These are phyloP conservation scores for Tauraco hartlaubi DNA, from an alignment of 2,797 vertebrate species.

Conservation along the genomic window DNA sequence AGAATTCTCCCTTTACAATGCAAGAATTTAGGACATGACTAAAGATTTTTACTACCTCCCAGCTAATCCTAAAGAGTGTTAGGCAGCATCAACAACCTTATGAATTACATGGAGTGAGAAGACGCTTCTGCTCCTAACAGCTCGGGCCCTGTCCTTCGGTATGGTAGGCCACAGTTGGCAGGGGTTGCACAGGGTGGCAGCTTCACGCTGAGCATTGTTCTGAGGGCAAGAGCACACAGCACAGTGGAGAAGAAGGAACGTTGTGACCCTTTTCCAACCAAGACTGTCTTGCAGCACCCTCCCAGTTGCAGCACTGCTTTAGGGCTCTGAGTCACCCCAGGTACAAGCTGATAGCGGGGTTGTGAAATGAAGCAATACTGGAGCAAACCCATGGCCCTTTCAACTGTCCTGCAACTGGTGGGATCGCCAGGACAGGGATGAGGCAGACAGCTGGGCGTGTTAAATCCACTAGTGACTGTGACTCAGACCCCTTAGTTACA, in stretches of 20 bases:
- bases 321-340: slow-evolving; percentile 28
- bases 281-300: not conserved
- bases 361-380: slow-evolving; percentile 13
- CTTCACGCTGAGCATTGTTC: not conserved
- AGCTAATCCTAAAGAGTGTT: not conserved
- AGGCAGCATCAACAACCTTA: not conserved
- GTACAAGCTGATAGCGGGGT: not conserved
- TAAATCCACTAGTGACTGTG: not conserved
- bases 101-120: not conserved
- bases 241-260: not conserved
- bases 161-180: not conserved
- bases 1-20: slow-evolving; percentile 4
- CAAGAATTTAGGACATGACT: slow-evolving; percentile 25
- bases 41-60: not conserved
- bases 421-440: not conserved
- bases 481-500: slow-evolving; percentile 3
- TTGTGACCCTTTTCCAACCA: not conserved
- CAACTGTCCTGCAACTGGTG: not conserved
- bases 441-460: not conserved
- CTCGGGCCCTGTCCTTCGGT: not conserved
- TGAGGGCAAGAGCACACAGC: not conserved
- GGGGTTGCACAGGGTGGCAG: not conserved
- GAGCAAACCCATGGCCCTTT: not conserved
- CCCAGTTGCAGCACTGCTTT: not conserved
- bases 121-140: not conserved